Evolutionary conservation across 2,113 vertebrate species (phyloP).

Genomic region (Dasyprocta punctata): DNA sequence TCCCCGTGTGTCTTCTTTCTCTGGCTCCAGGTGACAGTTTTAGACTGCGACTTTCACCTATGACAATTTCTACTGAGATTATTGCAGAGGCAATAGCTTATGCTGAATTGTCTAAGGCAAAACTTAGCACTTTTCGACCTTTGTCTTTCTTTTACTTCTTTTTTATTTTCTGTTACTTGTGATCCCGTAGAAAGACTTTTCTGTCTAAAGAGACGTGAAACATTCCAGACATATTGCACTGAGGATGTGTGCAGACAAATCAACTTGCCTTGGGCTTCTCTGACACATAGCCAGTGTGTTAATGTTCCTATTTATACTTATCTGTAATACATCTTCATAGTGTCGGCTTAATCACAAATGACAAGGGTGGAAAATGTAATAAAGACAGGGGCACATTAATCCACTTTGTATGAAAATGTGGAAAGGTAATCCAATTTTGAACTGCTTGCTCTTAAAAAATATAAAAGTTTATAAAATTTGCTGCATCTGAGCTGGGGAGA

Average conservation of each 20-base stretch:
- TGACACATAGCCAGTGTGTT: slow-evolving; percentile 78
- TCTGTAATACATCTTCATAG: slow-evolving; percentile 87
- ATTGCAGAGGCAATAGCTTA: background rate
- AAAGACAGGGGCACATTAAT: slow-evolving; percentile 88
- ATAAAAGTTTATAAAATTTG: slow-evolving; percentile 76
- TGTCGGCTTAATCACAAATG: slow-evolving; percentile 87
- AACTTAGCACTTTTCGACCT: slow-evolving; percentile 63
- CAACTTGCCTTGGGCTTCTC: slow-evolving; percentile 82
- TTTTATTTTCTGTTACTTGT: slow-evolving; percentile 69
- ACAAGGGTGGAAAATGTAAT: slow-evolving; percentile 90
- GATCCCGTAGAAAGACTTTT: slow-evolving; percentile 70
- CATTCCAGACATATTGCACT: slow-evolving; percentile 75
- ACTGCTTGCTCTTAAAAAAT: slow-evolving; percentile 84
- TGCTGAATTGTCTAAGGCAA: background rate
- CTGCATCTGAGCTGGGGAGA: slow-evolving; percentile 75
- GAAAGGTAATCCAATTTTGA: slow-evolving; percentile 89
- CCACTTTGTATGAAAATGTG: slow-evolving; percentile 89
- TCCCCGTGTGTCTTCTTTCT: background rate
- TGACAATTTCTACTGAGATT: slow-evolving; percentile 52
- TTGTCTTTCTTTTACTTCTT: background rate
- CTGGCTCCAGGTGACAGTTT: slow-evolving; percentile 10
- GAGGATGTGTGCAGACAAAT: slow-evolving; percentile 80
- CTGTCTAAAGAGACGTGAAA: slow-evolving; percentile 75
- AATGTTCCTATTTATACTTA: slow-evolving; percentile 82
- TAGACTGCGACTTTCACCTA: slow-evolving; percentile 22